phyloP scores from a whole-genome alignment of 2,888 invertebrate genomes.

The Teleiodes luculella region DNA sequence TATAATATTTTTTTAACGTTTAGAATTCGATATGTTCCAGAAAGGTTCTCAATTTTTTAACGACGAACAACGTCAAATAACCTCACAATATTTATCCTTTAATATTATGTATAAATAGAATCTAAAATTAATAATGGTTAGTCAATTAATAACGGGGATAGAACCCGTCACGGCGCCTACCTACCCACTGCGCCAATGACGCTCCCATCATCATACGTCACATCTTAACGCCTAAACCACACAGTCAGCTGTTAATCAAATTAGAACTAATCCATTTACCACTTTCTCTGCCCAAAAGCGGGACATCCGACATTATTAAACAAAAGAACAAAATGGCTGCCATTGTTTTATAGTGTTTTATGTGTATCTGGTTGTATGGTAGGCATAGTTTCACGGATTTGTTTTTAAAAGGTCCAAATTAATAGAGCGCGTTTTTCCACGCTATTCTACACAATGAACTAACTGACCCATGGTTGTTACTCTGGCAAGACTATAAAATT shows the following conservation, averaged over 20 bases:
- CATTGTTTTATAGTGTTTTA: constrained; percentile 11
- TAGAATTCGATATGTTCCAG: too few species aligned
- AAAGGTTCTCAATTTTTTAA: too few species aligned
- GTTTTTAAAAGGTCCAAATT: constrained; percentile 15
- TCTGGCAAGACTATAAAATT: background rate
- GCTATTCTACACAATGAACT: constrained; percentile 12
- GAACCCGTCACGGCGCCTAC: too few species aligned
- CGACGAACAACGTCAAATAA: too few species aligned
- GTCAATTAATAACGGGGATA: too few species aligned
- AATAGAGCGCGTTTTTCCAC: constrained; percentile 18
- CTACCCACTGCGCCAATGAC: too few species aligned
- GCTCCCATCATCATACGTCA: too few species aligned
- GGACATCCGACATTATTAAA: background rate
- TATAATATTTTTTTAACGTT: too few species aligned
- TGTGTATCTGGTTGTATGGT: background rate
- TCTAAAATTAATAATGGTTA: too few species aligned
- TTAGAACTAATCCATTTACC: background rate
- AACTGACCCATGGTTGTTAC: constrained; percentile 5
- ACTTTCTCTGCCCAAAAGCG: background rate
- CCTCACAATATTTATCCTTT: too few species aligned
- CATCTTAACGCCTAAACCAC: too few species aligned
- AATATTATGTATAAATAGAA: too few species aligned
- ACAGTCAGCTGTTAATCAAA: background rate
- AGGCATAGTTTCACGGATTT: constrained; percentile 8
- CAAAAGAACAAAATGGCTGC: background rate